Evolutionary conservation across 1,140 invertebrate genomes (phyloP).

Genomic region (Drosophila sp.): DNA sequence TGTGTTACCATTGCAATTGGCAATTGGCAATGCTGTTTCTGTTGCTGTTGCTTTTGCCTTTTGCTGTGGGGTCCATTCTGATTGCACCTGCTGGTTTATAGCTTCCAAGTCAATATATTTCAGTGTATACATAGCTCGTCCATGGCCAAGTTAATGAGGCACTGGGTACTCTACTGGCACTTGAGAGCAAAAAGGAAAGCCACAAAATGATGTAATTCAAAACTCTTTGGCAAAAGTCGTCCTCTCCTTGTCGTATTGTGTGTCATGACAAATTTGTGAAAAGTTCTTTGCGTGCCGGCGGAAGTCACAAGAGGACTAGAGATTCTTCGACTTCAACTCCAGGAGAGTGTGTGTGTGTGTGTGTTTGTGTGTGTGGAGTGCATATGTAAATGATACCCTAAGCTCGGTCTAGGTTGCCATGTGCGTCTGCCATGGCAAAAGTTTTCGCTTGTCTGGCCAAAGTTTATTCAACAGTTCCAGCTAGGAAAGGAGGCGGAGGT

Average conservation of each 20-base stretch:
- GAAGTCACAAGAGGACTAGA: conserved; percentile 36
- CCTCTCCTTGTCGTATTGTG: conserved; percentile 43
- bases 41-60: conserved; percentile 4
- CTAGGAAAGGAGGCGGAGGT: background rate
- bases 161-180: background rate
- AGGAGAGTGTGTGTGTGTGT: background rate
- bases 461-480: conserved; percentile 20
- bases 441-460: conserved; percentile 46
- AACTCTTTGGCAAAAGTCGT: conserved; percentile 47
- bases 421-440: conserved; percentile 49
- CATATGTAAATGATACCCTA: conserved; percentile 62
- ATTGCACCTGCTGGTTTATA: conserved; percentile 53
- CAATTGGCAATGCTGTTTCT: conserved; percentile 47
- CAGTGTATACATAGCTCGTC: background rate
- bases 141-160: conserved; percentile 39
- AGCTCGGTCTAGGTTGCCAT: conserved; percentile 22
- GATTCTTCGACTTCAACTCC: conserved; percentile 6
- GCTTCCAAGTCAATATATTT: conserved; percentile 11
- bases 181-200: conserved; percentile 32
- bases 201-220: conserved; percentile 66
- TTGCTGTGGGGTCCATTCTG: conserved; percentile 8
- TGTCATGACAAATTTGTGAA: conserved; percentile 66
- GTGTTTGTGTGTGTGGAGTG: conserved; percentile 23
- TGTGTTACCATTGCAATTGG: conserved; percentile 42
- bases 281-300: conserved; percentile 51